A percentile compares a stretch with the other conserved stretches of the same genome.
phyloP scores from a whole-genome alignment of 2,797 vertebrate species.

The Xiphorhynchus erythropygius region DNA sequence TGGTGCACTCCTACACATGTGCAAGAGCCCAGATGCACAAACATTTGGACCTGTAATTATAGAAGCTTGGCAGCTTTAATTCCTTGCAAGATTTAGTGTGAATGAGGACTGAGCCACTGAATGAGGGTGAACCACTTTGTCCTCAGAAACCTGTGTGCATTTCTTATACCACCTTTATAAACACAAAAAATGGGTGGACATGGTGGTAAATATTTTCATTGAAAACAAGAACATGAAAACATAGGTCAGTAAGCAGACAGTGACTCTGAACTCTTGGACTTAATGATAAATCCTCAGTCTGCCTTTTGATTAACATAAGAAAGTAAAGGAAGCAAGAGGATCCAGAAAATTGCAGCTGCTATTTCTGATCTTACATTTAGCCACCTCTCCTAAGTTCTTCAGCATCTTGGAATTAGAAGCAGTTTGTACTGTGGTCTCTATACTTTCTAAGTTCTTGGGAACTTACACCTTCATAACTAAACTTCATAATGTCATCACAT shows the following conservation, averaged over 20 bases:
- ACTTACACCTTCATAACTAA: neutral
- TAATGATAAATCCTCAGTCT: neutral
- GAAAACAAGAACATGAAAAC: neutral
- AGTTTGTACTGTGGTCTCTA: neutral
- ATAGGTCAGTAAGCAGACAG: neutral
- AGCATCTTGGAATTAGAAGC: neutral
- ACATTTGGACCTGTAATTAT: neutral
- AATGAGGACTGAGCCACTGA: neutral
- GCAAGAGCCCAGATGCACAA: neutral
- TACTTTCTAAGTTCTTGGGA: neutral
- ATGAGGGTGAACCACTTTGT: neutral
- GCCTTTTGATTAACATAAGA: neutral
- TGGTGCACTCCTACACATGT: conserved; percentile 17
- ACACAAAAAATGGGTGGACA: neutral
- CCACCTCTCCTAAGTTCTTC: neutral
- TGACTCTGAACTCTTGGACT: neutral
- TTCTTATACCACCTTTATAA: neutral
- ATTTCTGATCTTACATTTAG: neutral
- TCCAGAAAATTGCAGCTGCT: neutral
- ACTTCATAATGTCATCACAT: neutral
- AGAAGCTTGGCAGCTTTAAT: neutral
- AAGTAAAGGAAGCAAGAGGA: neutral
- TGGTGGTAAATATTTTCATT: neutral
- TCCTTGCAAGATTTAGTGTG: neutral
- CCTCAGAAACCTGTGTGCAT: neutral